A percentile compares a stretch with the other conserved stretches of the same genome.
phyloP scores from a whole-genome alignment of 2,888 invertebrate genomes.

The Xylota sylvarum region DNA sequence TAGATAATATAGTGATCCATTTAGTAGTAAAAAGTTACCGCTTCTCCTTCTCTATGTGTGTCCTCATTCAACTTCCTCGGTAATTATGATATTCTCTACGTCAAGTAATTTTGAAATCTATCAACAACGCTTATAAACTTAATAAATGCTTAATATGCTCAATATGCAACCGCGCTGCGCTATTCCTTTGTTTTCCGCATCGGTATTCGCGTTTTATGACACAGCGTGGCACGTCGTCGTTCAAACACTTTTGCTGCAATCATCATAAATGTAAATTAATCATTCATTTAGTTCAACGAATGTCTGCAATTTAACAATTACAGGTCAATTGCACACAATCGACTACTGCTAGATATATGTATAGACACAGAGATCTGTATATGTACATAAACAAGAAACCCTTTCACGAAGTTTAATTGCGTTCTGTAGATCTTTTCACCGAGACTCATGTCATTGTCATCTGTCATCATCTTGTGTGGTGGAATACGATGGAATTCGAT shows the following conservation, averaged over 20 bases:
- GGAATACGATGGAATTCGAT: constrained; percentile 59
- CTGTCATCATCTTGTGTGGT: not conserved
- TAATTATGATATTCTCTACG: constrained; percentile 39
- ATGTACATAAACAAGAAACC: constrained; percentile 1
- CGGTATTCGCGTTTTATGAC: not conserved
- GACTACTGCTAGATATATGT: not conserved
- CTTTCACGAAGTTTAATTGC: constrained; percentile 29
- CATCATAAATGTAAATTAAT: constrained; percentile 49
- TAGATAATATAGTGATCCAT: constrained; percentile 57
- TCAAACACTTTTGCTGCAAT: constrained; percentile 11
- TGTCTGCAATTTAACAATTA: constrained; percentile 47
- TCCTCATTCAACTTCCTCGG: constrained; percentile 63
- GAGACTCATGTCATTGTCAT: constrained; percentile 42
- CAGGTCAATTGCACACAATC: constrained; percentile 51
- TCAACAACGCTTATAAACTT: constrained; percentile 6
- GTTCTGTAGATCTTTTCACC: constrained; percentile 29
- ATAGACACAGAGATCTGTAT: too few relatives aligned
- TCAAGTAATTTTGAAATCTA: constrained; percentile 51
- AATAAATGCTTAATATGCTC: constrained; percentile 29
- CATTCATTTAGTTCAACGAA: constrained; percentile 34
- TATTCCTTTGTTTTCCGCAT: constrained; percentile 21
- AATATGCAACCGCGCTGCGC: constrained; percentile 15
- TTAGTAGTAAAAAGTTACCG: constrained; percentile 40
- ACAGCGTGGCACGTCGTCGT: not conserved
- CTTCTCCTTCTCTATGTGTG: constrained; percentile 33